phyloP scores from a whole-genome alignment of 2,113 vertebrate species.

The Platysteira castanea region DNA sequence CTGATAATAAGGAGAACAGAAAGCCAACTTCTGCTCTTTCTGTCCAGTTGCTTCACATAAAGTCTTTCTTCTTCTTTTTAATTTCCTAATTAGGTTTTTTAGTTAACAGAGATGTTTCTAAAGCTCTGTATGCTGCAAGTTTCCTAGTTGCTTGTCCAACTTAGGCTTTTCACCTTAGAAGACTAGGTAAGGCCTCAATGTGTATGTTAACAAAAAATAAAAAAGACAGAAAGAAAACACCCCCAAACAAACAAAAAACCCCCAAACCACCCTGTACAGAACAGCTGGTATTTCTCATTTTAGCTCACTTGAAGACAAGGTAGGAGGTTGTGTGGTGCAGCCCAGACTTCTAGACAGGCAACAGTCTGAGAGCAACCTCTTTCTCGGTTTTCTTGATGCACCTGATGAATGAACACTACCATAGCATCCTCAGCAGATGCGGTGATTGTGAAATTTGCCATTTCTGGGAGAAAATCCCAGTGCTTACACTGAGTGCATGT shows the following conservation, averaged over 20 bases:
- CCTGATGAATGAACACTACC: neutral
- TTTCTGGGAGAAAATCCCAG: neutral
- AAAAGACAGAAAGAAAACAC: no score
- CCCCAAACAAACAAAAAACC: neutral
- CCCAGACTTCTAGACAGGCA: neutral
- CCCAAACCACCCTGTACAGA: neutral
- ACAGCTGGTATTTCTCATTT: neutral
- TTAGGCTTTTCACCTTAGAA: neutral
- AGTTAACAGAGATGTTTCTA: conserved; percentile 38
- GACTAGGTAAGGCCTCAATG: neutral
- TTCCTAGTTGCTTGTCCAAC: neutral
- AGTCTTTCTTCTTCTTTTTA: conserved; percentile 46
- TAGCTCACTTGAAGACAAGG: neutral
- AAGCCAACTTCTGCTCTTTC: neutral
- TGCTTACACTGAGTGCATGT: accelerated
- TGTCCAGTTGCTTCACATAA: neutral
- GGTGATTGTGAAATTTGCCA: neutral
- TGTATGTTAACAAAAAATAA: neutral
- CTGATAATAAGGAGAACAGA: conserved; percentile 47
- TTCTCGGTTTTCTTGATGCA: neutral
- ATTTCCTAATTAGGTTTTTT: conserved; percentile 50
- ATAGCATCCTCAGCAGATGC: neutral
- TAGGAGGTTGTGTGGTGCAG: neutral
- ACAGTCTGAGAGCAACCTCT: neutral
- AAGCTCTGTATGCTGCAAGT: neutral